These are phyloP conservation scores for Chloropsis cyanopogon DNA, from an alignment of 2,113 vertebrate species.

Conservation along the genomic window DNA sequence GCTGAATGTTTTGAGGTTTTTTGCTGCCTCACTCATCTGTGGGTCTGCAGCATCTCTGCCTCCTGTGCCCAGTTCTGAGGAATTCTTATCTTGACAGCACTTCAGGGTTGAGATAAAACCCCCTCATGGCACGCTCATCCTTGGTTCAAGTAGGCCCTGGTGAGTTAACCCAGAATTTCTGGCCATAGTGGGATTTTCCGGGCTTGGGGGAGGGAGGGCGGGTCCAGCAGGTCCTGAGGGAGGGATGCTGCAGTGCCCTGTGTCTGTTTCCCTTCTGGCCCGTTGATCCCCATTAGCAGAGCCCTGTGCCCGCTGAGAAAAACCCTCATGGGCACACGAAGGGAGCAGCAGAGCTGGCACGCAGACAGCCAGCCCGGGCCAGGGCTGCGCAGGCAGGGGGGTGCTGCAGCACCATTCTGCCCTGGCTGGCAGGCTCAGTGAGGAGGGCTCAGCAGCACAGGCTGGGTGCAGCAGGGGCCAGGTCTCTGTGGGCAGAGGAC, in stretches of 20 bases:
- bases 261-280: not conserved
- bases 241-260: not conserved
- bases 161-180: not conserved
- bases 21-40: not conserved
- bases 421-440: not conserved
- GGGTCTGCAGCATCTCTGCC: not conserved
- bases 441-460: not conserved
- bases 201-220: too few relatives aligned
- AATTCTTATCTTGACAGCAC: not conserved
- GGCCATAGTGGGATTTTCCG: rapidly evolving
- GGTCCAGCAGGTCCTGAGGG: not conserved
- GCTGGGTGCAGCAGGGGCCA: not conserved
- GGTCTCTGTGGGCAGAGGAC: not conserved
- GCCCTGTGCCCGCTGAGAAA: not conserved
- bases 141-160: not conserved
- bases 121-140: not conserved
- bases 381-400: not conserved
- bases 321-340: not conserved
- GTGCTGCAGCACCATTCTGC: not conserved
- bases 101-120: not conserved
- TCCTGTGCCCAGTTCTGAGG: not conserved
- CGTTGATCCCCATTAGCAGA: not conserved
- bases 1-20: not conserved
- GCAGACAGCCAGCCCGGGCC: not conserved
- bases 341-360: not conserved